A percentile compares a stretch with the other conserved stretches of the same genome.
Evolutionary conservation across 2,888 invertebrate species (phyloP).

Genomic region (Amphipyra berbera): DNA sequence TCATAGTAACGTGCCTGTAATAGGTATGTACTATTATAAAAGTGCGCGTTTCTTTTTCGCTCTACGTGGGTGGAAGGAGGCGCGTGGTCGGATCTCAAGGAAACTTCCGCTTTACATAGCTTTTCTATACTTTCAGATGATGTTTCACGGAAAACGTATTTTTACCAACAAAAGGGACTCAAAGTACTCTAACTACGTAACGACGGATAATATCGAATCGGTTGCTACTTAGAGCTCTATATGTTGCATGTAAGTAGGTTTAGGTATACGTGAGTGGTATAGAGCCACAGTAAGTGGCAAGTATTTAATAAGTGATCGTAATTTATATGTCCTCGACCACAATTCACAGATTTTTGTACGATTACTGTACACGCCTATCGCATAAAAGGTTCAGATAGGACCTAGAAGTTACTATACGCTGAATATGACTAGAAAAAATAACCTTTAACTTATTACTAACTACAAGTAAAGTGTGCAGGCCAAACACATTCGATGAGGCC

Average conservation of each 20-base stretch:
- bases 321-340: slow-evolving; percentile 48
- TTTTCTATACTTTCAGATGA: slow-evolving; percentile 24
- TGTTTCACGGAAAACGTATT: slow-evolving; percentile 29
- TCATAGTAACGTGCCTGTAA: slow-evolving; percentile 27
- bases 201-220: slow-evolving; percentile 8
- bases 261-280: background rate
- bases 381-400: background rate
- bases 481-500: no score
- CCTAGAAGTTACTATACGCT: background rate
- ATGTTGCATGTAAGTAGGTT: slow-evolving; percentile 1
- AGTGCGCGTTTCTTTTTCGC: slow-evolving; percentile 39
- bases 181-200: slow-evolving; percentile 4
- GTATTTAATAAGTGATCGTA: slow-evolving; percentile 52
- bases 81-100: slow-evolving; percentile 41
- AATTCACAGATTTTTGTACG: slow-evolving; percentile 42
- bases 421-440: no score
- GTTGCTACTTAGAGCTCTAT: slow-evolving; percentile 1
- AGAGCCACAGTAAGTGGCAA: slow-evolving; percentile 23
- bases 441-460: no score
- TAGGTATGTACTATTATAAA: slow-evolving; percentile 18
- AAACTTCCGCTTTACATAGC: slow-evolving; percentile 40
- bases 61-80: slow-evolving; percentile 21
- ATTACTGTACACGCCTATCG: slow-evolving; percentile 22
- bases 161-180: slow-evolving; percentile 11
- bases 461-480: no score